A percentile compares a stretch with the other conserved stretches of the same genome.
These are phyloP conservation scores for Diplolepis rosae DNA, from an alignment of 2,888 invertebrate genomes.

Conservation along the genomic window DNA sequence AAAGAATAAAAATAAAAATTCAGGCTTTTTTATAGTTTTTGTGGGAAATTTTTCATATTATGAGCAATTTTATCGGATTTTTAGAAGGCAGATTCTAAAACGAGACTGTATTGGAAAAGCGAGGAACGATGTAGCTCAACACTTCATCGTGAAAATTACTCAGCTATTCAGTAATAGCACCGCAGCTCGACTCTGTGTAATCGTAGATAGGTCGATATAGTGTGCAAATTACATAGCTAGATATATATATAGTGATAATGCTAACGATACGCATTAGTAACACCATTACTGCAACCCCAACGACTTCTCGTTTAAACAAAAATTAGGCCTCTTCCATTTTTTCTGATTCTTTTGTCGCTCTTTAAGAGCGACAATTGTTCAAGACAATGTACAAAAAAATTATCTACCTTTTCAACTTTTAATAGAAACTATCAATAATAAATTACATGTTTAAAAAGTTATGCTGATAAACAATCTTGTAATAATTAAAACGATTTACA, in stretches of 20 bases:
- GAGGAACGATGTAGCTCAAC: constrained; percentile 53
- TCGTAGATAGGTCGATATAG: constrained; percentile 50
- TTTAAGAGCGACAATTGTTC: too few relatives aligned
- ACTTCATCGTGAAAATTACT: constrained; percentile 61
- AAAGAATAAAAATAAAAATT: too few relatives aligned
- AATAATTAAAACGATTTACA: too few relatives aligned
- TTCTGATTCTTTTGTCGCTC: constrained; percentile 33
- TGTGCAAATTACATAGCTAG: constrained; percentile 59
- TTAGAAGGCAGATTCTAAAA: constrained; percentile 21
- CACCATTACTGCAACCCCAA: constrained; percentile 52
- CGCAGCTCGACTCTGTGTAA: constrained; percentile 40
- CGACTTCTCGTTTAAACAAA: constrained; percentile 41
- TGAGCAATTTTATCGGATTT: too few relatives aligned
- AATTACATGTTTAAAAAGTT: too few relatives aligned
- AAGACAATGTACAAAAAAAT: not conserved
- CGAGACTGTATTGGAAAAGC: constrained; percentile 51
- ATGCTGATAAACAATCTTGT: too few relatives aligned
- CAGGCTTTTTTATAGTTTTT: too few relatives aligned
- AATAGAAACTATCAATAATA: too few relatives aligned
- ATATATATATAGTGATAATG: constrained; percentile 52
- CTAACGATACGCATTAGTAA: constrained; percentile 62
- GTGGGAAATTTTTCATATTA: too few relatives aligned
- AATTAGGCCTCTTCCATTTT: constrained; percentile 40
- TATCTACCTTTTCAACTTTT: too few relatives aligned
- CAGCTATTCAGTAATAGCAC: constrained; percentile 48